A percentile compares a stretch with the other conserved stretches of the same genome.
Evolutionary conservation across 2,888 invertebrate species (phyloP).

Genomic region (Ischnus inquisitorius): DNA sequence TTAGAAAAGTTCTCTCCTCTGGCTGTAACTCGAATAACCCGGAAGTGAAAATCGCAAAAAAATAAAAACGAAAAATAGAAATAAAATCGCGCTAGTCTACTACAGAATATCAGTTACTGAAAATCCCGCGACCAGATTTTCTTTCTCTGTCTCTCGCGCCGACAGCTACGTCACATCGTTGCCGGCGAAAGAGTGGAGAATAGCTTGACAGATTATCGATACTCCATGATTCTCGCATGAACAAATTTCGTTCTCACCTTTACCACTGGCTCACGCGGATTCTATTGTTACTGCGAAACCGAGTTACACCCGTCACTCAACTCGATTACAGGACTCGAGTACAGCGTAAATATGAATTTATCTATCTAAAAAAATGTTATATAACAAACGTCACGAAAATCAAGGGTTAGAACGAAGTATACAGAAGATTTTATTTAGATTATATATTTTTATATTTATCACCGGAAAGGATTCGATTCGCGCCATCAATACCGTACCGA

Average conservation of each 20-base stretch:
- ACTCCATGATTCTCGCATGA: conserved; percentile 65
- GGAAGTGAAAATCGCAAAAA: not conserved
- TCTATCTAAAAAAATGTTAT: too few relatives aligned
- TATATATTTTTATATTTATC: conserved; percentile 62
- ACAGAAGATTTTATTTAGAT: conserved; percentile 3
- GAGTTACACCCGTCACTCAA: conserved; percentile 59
- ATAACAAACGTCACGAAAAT: too few relatives aligned
- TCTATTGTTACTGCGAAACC: conserved; percentile 52
- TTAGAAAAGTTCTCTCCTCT: not conserved
- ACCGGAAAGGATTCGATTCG: conserved; percentile 54
- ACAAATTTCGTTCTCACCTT: conserved; percentile 63
- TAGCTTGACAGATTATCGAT: conserved; percentile 65
- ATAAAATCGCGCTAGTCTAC: not conserved
- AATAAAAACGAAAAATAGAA: conserved; percentile 10
- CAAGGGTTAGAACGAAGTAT: not conserved
- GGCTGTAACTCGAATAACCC: conserved; percentile 11
- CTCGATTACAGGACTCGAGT: conserved; percentile 38
- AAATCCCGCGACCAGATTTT: conserved; percentile 34
- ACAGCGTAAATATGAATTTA: conserved; percentile 6
- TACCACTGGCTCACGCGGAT: conserved; percentile 30
- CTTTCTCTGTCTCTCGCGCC: conserved; percentile 43
- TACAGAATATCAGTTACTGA: conserved; percentile 32
- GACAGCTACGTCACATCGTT: conserved; percentile 60
- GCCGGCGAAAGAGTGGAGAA: not conserved
- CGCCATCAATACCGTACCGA: conserved; percentile 56